These are phyloP conservation scores for Zaprionus ghesquierei DNA, from an alignment of 1,140 invertebrate genomes.

Conservation along the genomic window DNA sequence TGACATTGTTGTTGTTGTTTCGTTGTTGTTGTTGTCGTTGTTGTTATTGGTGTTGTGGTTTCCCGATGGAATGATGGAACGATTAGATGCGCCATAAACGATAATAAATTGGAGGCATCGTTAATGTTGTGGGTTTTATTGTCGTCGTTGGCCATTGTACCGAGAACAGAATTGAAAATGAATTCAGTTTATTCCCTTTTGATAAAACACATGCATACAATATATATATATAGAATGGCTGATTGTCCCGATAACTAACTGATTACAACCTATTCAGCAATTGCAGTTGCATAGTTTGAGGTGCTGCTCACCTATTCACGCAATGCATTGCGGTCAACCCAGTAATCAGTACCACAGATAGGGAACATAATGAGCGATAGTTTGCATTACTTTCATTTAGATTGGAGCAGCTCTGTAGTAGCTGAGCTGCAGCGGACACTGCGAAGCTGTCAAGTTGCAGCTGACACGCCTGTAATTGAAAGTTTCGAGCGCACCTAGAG, in stretches of 20 bases:
- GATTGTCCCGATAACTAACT: background rate
- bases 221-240: background rate
- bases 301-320: no score
- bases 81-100: background rate
- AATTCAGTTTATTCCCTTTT: background rate
- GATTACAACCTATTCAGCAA: background rate
- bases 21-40: background rate
- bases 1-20: constrained; percentile 10
- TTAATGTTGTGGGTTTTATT: background rate
- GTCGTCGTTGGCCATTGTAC: background rate
- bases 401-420: background rate
- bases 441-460: background rate
- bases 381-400: background rate
- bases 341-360: background rate
- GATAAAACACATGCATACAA: background rate
- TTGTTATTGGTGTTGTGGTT: background rate
- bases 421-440: background rate
- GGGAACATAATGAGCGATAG: background rate
- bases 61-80: background rate
- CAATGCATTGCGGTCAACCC: background rate
- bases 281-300: background rate
- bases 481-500: background rate
- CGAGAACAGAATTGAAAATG: background rate
- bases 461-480: background rate
- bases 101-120: background rate